A percentile compares a stretch with the other conserved stretches of the same genome.
phyloP scores from a whole-genome alignment of 2,113 vertebrate species.

The Lanius ludovicianus region DNA sequence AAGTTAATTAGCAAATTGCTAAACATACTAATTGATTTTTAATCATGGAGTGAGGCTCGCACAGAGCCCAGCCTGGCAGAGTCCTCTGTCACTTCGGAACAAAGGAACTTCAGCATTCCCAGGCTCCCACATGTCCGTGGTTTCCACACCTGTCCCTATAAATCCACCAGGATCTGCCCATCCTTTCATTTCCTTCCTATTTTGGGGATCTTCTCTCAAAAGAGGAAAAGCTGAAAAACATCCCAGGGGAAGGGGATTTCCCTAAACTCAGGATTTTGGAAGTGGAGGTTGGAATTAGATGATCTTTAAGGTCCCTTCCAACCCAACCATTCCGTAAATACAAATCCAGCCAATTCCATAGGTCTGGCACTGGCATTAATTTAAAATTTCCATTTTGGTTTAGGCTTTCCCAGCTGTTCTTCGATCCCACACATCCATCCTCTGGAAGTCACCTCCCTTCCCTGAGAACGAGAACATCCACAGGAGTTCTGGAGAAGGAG shows the following conservation, averaged over 20 bases:
- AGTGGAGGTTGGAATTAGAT: neutral
- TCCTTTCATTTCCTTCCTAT: neutral
- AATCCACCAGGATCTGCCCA: neutral
- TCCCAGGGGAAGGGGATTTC: neutral
- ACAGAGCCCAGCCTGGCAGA: conserved; percentile 23
- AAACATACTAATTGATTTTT: conserved; percentile 62
- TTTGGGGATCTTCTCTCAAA: neutral
- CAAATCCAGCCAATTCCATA: neutral
- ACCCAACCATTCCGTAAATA: neutral
- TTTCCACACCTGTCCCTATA: neutral
- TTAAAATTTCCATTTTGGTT: neutral
- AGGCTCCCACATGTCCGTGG: rapidly evolving
- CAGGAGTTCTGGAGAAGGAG: neutral
- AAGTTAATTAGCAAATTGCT: conserved; percentile 60
- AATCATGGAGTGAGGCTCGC: conserved; percentile 28
- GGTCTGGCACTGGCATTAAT: neutral
- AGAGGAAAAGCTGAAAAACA: neutral
- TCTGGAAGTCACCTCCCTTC: neutral
- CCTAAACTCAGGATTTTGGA: neutral
- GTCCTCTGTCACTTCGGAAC: conserved; percentile 1
- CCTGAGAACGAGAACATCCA: neutral
- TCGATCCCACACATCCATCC: neutral
- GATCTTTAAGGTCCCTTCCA: neutral
- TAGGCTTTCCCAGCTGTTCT: neutral
- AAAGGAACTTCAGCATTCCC: neutral